phyloP scores from a whole-genome alignment of 2,888 invertebrate genomes.

The Enchytraeus crypticus region DNA sequence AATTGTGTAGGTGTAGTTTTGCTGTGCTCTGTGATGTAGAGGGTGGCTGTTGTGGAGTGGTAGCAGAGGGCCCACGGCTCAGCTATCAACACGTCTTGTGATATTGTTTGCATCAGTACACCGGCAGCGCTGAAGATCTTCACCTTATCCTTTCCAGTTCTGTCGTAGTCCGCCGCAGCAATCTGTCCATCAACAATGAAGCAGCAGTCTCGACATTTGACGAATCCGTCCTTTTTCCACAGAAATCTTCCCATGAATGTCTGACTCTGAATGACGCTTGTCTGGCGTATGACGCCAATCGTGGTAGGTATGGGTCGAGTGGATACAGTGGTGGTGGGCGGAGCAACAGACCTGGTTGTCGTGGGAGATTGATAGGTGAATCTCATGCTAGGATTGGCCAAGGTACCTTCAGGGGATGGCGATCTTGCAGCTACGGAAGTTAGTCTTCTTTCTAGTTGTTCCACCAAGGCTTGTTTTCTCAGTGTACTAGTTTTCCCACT shows the following conservation, averaged over 20 bases:
- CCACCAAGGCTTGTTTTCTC: not conserved
- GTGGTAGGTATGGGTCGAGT: too few species aligned
- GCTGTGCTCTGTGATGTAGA: not conserved
- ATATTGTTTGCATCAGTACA: too few species aligned
- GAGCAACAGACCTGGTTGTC: too few species aligned
- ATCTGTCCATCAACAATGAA: not conserved
- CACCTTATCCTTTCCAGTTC: not conserved
- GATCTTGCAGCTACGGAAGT: not conserved
- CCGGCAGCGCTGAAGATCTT: not conserved
- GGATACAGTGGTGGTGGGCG: too few species aligned
- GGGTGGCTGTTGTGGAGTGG: not conserved
- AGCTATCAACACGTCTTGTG: not conserved
- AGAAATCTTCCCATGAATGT: not conserved
- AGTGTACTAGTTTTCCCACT: not conserved
- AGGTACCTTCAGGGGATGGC: not conserved
- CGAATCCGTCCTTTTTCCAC: not conserved
- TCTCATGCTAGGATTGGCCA: not conserved
- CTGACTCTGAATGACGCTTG: too few species aligned
- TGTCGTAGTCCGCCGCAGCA: not conserved
- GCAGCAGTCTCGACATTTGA: constrained; percentile 1
- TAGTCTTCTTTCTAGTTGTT: not conserved
- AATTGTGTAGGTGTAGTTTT: too few species aligned
- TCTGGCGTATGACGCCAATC: too few species aligned
- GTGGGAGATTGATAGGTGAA: too few species aligned
- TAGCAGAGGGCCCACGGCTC: not conserved